Percentiles rank a stretch among this genome's conserved stretches.
Evolutionary conservation across 2,797 vertebrate species (phyloP).

Genomic region (Notolepis coatsorum): DNA sequence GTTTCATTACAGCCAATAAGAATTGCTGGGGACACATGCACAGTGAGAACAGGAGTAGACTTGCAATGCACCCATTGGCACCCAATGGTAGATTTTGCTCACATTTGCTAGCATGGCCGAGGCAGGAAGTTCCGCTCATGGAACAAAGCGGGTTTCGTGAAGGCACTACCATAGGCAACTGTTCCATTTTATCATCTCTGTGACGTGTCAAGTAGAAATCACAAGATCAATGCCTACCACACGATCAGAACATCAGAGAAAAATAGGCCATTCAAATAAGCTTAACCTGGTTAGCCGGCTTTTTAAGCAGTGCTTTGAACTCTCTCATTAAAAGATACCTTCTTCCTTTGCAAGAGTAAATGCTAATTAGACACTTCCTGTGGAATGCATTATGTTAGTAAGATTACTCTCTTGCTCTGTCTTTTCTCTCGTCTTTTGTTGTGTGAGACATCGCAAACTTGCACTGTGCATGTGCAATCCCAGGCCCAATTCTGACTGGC

Average conservation of each 20-base stretch:
- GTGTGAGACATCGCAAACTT: neutral
- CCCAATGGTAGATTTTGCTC: neutral
- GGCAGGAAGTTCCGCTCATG: neutral
- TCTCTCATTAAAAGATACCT: neutral
- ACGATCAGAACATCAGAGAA: neutral
- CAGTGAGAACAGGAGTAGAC: slow-evolving; percentile 22
- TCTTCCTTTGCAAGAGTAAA: neutral
- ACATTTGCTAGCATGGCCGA: slow-evolving; percentile 1
- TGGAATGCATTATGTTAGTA: too few species aligned
- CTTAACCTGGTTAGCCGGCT: neutral
- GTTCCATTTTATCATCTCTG: neutral
- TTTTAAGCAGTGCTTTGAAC: neutral
- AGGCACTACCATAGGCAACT: slow-evolving; percentile 12
- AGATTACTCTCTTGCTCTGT: neutral
- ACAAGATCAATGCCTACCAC: neutral
- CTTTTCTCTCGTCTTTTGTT: neutral
- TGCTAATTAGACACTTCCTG: too few species aligned
- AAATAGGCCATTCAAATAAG: neutral
- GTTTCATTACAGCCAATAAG: slow-evolving; percentile 6
- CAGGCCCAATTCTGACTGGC: slow-evolving; percentile 41
- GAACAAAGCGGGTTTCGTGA: slow-evolving; percentile 3
- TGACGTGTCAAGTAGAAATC: neutral
- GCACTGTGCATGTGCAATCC: slow-evolving; percentile 43
- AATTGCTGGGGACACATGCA: slow-evolving; percentile 46
- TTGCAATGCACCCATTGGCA: slow-evolving; percentile 1